Evolutionary conservation across 2,888 invertebrate species (phyloP).

Genomic region (Tachina grossa): DNA sequence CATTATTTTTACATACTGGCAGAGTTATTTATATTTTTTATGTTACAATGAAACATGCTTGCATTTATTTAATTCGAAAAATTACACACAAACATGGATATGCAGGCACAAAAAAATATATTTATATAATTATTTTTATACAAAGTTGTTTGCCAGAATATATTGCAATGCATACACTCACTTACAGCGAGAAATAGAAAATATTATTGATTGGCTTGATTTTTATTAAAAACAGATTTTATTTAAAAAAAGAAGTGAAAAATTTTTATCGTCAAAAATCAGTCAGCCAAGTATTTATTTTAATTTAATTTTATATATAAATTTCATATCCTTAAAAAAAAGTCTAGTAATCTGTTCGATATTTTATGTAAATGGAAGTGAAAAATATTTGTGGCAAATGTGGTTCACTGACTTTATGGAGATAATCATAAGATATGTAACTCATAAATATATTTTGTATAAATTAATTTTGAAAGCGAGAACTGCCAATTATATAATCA

Average conservation of each 20-base stretch:
- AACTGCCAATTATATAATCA: too few relatives aligned
- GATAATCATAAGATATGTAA: too few relatives aligned
- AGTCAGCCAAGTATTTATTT: not conserved
- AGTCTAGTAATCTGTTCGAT: too few relatives aligned
- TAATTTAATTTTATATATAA: not conserved
- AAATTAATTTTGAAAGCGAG: too few relatives aligned
- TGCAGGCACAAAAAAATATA: slow-evolving; percentile 12
- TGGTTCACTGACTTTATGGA: too few relatives aligned
- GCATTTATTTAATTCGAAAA: not conserved
- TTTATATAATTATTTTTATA: slow-evolving; percentile 28
- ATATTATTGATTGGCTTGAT: slow-evolving; percentile 18
- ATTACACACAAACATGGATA: not conserved
- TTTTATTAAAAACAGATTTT: slow-evolving; percentile 19
- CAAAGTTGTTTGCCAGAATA: not conserved
- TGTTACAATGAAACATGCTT: not conserved
- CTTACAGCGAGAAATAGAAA: not conserved
- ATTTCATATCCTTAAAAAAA: too few relatives aligned
- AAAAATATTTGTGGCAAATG: too few relatives aligned
- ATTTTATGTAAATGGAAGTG: too few relatives aligned
- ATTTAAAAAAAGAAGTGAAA: not conserved
- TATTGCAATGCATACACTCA: not conserved
- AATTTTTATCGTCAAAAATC: not conserved
- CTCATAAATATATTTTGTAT: too few relatives aligned
- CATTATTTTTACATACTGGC: too few relatives aligned
- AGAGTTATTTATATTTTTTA: not conserved